A percentile compares a stretch with the other conserved stretches of the same genome.
phyloP scores from a whole-genome alignment of 2,888 invertebrate species.

The Cyclophora albipunctata region DNA sequence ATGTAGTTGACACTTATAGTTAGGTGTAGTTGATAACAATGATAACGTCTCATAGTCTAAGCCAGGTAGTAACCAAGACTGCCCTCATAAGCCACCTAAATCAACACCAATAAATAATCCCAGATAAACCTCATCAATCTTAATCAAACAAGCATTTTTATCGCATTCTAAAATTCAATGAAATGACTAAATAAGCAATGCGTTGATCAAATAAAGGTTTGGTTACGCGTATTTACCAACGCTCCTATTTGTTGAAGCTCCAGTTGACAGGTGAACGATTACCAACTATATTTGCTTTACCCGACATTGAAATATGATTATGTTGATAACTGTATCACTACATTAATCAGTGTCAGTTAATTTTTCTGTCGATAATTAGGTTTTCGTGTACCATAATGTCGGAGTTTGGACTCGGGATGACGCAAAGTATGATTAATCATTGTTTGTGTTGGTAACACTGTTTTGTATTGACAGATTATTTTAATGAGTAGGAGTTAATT shows the following conservation, averaged over 20 bases:
- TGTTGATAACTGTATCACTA: constrained; percentile 22
- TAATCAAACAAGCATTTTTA: constrained; percentile 2
- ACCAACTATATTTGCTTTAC: constrained; percentile 24
- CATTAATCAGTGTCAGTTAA: constrained; percentile 6
- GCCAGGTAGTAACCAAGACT: too few relatives aligned
- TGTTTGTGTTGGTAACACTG: too few relatives aligned
- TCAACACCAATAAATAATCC: background rate
- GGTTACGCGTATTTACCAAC: constrained; percentile 35
- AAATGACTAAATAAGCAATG: constrained; percentile 10
- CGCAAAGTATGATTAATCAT: background rate
- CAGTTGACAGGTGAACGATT: constrained; percentile 42
- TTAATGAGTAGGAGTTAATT: too few relatives aligned
- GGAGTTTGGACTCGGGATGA: too few relatives aligned
- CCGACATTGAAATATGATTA: constrained; percentile 34
- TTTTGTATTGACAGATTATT: too few relatives aligned
- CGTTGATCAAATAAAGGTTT: constrained; percentile 18
- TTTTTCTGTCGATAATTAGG: background rate
- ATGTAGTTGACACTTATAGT: too few relatives aligned
- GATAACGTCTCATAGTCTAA: too few relatives aligned
- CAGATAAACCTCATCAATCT: background rate
- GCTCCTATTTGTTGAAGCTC: constrained; percentile 29
- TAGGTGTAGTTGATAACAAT: too few relatives aligned
- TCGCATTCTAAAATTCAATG: constrained; percentile 11
- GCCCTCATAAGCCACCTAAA: background rate
- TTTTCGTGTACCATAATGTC: background rate